Conservation (phyloP, 2,797 vertebrate genomes). For the Lithobates sylvaticus region DNA sequence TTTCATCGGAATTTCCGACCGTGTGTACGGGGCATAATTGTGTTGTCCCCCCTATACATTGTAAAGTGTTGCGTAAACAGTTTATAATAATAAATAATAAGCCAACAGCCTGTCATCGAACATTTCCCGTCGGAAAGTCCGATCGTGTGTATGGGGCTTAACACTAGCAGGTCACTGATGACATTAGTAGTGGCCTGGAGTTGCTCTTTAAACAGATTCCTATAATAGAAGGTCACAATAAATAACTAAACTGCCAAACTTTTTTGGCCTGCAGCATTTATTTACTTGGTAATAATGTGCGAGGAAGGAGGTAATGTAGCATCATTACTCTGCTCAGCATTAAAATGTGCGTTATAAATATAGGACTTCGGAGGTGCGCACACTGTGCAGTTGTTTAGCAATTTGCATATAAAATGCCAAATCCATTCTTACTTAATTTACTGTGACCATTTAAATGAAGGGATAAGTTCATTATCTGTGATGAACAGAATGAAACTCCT, state of each 20-base stretch:
- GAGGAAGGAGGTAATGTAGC: slow-evolving; percentile 28
- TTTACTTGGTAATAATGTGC: slow-evolving; percentile 33
- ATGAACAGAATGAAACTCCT: slow-evolving; percentile 50
- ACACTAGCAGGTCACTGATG: too few relatives aligned
- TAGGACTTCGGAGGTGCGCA: slow-evolving; percentile 25
- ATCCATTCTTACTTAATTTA: slow-evolving; percentile 53
- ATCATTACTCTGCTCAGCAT: neutral
- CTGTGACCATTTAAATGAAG: slow-evolving; percentile 59
- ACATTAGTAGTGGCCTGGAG: neutral
- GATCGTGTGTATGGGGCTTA: too few relatives aligned
- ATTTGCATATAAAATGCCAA: slow-evolving; percentile 61
- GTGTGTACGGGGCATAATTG: too few relatives aligned
- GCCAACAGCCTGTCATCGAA: too few relatives aligned
- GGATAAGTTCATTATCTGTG: slow-evolving; percentile 51
- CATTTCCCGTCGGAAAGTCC: too few relatives aligned
- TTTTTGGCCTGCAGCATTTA: slow-evolving; percentile 36
- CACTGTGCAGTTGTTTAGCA: slow-evolving; percentile 45
- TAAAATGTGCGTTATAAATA: slow-evolving; percentile 11
- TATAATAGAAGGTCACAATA: neutral
- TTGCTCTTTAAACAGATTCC: neutral
- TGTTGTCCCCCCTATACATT: too few relatives aligned
- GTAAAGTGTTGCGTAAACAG: too few relatives aligned
- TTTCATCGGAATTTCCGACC: too few relatives aligned
- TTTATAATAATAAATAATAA: too few relatives aligned
- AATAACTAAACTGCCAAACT: neutral